A percentile compares a stretch with the other conserved stretches of the same genome.
Conservation (phyloP, 2,888 invertebrate genomes). For the Tetropium fuscum region DNA sequence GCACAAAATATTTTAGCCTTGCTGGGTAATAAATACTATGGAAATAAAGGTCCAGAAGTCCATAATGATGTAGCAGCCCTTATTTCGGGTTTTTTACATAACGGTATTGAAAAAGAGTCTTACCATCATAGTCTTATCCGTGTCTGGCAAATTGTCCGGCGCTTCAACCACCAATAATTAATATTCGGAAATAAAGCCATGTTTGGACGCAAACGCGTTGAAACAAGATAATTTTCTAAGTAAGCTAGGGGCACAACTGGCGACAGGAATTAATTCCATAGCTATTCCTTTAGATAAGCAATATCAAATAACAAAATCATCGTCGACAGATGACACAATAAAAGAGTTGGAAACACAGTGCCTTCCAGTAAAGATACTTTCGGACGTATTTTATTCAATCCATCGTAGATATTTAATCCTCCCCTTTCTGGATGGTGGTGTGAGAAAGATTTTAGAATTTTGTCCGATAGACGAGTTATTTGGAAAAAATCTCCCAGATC, state of each 20-base stretch:
- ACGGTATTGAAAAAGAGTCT: slow-evolving; percentile 27
- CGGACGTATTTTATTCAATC: not conserved
- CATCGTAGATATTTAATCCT: slow-evolving; percentile 18
- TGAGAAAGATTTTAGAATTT: no score
- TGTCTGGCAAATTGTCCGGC: slow-evolving; percentile 26
- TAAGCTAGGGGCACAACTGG: slow-evolving; percentile 25
- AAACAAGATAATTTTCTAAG: slow-evolving; percentile 20
- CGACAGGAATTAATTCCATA: slow-evolving; percentile 25
- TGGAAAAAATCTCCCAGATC: no score
- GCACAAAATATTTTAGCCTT: not conserved
- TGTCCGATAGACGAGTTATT: no score
- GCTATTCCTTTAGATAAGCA: slow-evolving; percentile 22
- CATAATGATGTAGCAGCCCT: slow-evolving; percentile 22
- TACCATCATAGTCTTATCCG: slow-evolving; percentile 23
- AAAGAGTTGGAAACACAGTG: slow-evolving; percentile 11
- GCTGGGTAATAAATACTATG: not conserved
- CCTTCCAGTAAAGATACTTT: not conserved
- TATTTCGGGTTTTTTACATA: slow-evolving; percentile 10
- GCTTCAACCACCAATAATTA: slow-evolving; percentile 25
- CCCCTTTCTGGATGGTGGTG: no score
- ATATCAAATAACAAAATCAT: slow-evolving; percentile 25
- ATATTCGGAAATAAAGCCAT: slow-evolving; percentile 25
- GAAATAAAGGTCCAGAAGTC: slow-evolving; percentile 26
- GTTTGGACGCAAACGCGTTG: slow-evolving; percentile 21
- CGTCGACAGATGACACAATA: slow-evolving; percentile 19